These are phyloP conservation scores for Drosophila nigritarsus DNA, from an alignment of 2,888 invertebrate species.

Conservation along the genomic window DNA sequence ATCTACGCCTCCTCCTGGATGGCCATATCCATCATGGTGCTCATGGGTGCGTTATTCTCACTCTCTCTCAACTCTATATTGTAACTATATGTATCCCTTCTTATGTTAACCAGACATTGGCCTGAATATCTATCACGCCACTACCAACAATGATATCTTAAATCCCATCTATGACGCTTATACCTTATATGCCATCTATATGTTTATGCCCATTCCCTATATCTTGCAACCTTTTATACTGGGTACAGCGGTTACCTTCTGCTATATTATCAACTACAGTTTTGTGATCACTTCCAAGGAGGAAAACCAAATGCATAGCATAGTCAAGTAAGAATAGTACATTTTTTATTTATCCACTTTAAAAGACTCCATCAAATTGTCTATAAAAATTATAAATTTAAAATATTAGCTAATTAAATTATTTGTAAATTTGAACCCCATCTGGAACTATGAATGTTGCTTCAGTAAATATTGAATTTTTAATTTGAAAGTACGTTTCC, in stretches of 20 bases:
- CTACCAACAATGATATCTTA: slow-evolving; percentile 85
- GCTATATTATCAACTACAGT: slow-evolving; percentile 88
- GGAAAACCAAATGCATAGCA: slow-evolving; percentile 83
- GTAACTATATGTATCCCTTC: not conserved
- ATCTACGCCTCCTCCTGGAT: slow-evolving; percentile 84
- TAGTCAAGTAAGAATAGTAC: slow-evolving; percentile 84
- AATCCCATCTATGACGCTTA: slow-evolving; percentile 90
- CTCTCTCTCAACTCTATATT: not conserved
- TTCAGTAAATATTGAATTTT: not conserved
- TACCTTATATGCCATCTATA: slow-evolving; percentile 91
- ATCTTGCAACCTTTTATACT: slow-evolving; percentile 89
- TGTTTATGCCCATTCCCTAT: slow-evolving; percentile 92
- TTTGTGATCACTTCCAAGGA: slow-evolving; percentile 84
- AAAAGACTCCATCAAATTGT: not conserved
- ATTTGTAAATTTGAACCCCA: not conserved
- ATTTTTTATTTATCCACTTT: not conserved
- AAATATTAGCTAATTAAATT: not conserved
- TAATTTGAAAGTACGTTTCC: not conserved
- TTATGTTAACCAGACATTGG: slow-evolving; percentile 86
- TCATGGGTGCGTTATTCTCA: slow-evolving; percentile 85
- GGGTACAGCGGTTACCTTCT: slow-evolving; percentile 89
- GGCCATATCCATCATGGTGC: slow-evolving; percentile 86
- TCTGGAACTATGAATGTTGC: not conserved
- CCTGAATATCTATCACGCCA: slow-evolving; percentile 88
- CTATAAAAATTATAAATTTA: not conserved